Conservation (phyloP, 2,113 vertebrate species). For the Heteronetta atricapilla region DNA sequence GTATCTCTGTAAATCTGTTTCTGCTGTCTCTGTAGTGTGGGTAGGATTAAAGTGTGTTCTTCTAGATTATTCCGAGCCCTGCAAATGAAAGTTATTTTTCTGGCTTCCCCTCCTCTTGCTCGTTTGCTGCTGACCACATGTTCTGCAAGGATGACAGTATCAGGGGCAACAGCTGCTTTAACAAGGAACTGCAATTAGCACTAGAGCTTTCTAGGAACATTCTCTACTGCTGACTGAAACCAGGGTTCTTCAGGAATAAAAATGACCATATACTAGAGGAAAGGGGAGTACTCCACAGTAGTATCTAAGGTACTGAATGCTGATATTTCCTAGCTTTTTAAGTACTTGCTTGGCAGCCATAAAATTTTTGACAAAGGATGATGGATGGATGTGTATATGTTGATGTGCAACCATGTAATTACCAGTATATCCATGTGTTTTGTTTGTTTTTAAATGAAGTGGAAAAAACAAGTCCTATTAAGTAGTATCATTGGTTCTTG, state of each 20-base stretch:
- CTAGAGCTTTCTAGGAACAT: neutral
- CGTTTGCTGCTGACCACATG: neutral
- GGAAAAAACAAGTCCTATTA: neutral
- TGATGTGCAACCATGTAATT: neutral
- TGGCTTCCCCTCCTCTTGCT: neutral
- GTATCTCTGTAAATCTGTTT: neutral
- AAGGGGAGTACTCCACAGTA: fast-evolving
- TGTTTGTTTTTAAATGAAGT: no score
- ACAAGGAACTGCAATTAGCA: neutral
- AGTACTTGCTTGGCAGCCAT: neutral
- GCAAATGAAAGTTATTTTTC: neutral
- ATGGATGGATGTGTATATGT: neutral
- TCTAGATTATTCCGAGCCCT: neutral
- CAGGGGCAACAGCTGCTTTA: neutral
- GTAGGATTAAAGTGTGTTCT: neutral
- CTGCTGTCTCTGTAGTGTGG: neutral
- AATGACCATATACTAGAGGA: neutral
- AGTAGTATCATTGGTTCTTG: neutral
- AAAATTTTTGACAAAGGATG: neutral
- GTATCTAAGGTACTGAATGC: neutral
- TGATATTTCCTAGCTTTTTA: neutral
- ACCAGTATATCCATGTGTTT: neutral
- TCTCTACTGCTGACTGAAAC: neutral
- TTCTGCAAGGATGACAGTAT: neutral
- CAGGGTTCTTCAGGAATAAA: neutral